Conservation (phyloP, 2,113 vertebrate species). For the Eulacestoma nigropectus region DNA sequence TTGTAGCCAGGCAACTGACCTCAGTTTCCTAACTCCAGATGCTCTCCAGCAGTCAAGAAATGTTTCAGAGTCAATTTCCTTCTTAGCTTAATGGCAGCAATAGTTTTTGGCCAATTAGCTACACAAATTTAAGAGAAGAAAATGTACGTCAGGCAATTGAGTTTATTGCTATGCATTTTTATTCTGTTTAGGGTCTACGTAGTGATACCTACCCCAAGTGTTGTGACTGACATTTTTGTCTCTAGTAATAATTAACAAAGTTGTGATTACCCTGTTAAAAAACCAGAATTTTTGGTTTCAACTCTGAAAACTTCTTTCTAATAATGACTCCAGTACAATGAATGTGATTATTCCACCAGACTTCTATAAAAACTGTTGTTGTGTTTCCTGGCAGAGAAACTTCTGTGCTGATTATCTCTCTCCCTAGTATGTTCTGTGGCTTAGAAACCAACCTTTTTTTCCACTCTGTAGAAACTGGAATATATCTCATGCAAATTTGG, state of each 20-base stretch:
- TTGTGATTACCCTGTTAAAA: background rate
- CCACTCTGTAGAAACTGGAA: background rate
- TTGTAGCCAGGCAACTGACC: background rate
- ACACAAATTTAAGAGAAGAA: background rate
- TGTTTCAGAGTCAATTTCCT: background rate
- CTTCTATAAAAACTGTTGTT: background rate
- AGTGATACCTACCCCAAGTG: background rate
- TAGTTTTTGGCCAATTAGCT: background rate
- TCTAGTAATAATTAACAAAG: background rate
- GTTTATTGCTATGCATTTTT: background rate
- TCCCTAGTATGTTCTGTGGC: background rate
- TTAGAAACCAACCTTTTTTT: background rate
- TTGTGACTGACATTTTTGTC: background rate
- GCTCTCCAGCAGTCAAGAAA: background rate
- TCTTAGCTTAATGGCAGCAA: background rate
- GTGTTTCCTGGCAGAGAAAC: background rate
- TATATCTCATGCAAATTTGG: background rate
- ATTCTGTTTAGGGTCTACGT: background rate
- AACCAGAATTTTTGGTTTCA: background rate
- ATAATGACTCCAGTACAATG: background rate
- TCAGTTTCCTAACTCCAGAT: background rate
- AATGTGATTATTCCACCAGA: background rate
- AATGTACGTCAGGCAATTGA: background rate
- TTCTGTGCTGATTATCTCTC: background rate
- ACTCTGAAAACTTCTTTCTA: background rate